Base-by-base conservation (phyloP, 2,888 invertebrate genomes). In the Bibio marci region DNA sequence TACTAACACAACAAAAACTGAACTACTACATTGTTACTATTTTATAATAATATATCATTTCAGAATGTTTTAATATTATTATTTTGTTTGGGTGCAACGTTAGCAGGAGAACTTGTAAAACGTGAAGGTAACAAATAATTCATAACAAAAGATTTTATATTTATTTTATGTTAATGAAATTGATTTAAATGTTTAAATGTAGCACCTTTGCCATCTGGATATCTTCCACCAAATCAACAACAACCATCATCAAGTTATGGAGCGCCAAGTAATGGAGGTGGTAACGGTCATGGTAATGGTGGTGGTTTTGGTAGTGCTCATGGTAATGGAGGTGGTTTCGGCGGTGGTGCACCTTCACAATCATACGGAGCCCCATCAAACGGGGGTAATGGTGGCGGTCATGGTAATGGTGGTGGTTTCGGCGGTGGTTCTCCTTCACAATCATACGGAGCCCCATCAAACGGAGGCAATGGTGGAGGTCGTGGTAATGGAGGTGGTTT, bases 181-280 rank as follows among this genome's bases (percentile, higher is more conserved):
- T 5, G 25, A 47, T 28, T 39, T 43, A 46, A 47, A 8, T 46
- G 45, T 36, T 37, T 46, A 15, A 19, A 27, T 34, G 44, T 58
- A 50, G 55, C 61, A 32, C 63, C 62, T 30, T 52, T 59, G 17
- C 38, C 54, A 2, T 55, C 56, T 33, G 49, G 44, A 25, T 61
- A 60, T 37, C 40, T 49, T 37, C 53, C 51, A 33, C 51, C 55
- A 13, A 52, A 2, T 57, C 60, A 10, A 58, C 61, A 2, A 60
- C 69, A 42, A 64, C 50, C 50, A 27, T 56, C 56, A 10, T 52
- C 51, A 38, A 49, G 52, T 3, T 56, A 58, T 40, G 58, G 62
- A 10, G 17, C 35, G 12, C 35, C 25, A 35, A n/a, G 17, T 15
- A 26, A 35, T 17, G 27, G 35, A 12, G 25, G 34, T 5, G 11